phyloP scores from a whole-genome alignment of 2,888 invertebrate genomes.

The Autographa gamma region DNA sequence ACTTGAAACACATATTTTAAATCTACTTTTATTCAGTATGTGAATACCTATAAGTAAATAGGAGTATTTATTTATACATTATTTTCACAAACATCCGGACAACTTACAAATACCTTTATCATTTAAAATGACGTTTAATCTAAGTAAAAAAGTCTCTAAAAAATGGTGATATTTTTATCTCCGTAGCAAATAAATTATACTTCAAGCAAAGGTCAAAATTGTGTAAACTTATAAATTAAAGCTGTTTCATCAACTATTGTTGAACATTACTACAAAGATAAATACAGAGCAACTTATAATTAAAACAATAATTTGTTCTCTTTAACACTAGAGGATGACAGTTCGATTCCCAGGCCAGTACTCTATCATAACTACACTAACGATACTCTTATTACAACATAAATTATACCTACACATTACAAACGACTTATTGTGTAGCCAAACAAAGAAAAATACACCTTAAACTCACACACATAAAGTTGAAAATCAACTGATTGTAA shows the following conservation, averaged over 20 bases:
- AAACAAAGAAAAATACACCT: constrained; percentile 17
- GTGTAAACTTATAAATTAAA: background rate
- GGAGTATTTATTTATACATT: no score
- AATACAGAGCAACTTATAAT: background rate
- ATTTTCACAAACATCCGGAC: no score
- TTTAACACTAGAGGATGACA: background rate
- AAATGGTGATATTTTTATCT: no score
- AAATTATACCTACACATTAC: constrained; percentile 29
- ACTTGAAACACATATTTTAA: no score
- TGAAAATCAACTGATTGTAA: constrained; percentile 11
- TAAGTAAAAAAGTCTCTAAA: no score
- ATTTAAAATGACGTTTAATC: no score
- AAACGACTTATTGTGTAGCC: constrained; percentile 32
- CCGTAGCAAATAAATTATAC: background rate
- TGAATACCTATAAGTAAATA: no score
- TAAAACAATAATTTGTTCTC: constrained; percentile 3
- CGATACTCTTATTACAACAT: constrained; percentile 19
- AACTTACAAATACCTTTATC: no score
- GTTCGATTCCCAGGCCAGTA: constrained; percentile 2
- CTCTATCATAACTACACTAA: constrained; percentile 10
- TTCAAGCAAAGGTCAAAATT: background rate
- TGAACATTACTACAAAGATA: background rate
- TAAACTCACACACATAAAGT: accelerated
- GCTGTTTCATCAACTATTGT: background rate
- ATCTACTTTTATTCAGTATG: no score